Conservation (phyloP, 2,797 vertebrate genomes). For the Loriculus beryllinus region DNA sequence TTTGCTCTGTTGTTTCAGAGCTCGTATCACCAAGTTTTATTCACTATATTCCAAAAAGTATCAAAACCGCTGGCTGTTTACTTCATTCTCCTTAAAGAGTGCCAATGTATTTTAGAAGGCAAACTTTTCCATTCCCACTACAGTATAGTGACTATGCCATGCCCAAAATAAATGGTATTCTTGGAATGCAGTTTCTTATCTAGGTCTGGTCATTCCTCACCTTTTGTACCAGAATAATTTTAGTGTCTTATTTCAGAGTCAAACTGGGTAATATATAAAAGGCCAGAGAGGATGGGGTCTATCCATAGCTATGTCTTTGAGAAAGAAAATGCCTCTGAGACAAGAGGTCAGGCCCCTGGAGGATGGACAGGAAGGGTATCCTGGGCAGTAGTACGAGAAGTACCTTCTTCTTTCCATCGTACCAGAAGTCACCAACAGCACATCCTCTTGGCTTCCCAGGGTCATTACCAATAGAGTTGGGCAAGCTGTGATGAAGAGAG, state of each 20-base stretch:
- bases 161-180: background rate
- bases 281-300: background rate
- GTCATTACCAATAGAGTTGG: background rate
- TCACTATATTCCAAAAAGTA: background rate
- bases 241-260: background rate
- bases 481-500: background rate
- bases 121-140: background rate
- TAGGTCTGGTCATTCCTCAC: background rate
- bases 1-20: background rate
- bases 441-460: background rate
- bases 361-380: background rate
- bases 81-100: background rate
- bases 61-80: background rate
- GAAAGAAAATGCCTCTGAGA: background rate
- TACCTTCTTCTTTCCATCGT: background rate
- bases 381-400: background rate
- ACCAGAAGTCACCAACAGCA: background rate
- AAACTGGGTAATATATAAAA: background rate
- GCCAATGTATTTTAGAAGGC: background rate
- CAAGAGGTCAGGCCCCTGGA: background rate
- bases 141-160: rapidly evolving
- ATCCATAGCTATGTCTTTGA: background rate
- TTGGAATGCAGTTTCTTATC: background rate
- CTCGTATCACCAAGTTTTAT: background rate
- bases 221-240: background rate